Evolutionary conservation across 1,140 invertebrate genomes (phyloP).

Genomic region (Apis cerana): DNA sequence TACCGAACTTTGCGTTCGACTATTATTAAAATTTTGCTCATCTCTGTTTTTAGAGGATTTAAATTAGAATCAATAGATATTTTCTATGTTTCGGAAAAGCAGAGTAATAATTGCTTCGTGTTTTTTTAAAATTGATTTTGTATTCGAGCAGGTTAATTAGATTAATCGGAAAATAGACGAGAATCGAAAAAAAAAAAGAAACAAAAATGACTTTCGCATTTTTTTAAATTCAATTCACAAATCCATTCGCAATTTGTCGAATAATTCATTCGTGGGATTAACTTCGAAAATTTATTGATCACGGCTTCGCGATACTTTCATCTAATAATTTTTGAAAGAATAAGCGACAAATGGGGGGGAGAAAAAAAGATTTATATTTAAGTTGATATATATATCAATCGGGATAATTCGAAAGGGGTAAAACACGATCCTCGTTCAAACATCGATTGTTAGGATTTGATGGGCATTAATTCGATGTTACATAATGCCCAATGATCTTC

Average conservation of each 20-base stretch:
- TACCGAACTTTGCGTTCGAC: too few species aligned
- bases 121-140: too few species aligned
- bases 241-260: neutral
- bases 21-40: too few species aligned
- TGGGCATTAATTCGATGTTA: constrained; percentile 23
- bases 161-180: too few species aligned
- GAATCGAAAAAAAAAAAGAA: neutral
- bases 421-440: neutral
- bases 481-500: constrained; percentile 43
- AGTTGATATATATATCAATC: too few species aligned
- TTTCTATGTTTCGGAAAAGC: too few species aligned
- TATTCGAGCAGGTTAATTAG: too few species aligned
- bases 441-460: neutral
- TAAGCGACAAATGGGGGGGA: neutral
- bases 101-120: too few species aligned
- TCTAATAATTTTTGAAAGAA: neutral
- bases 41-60: too few species aligned
- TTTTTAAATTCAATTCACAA: neutral
- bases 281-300: constrained; percentile 22
- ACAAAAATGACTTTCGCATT: neutral
- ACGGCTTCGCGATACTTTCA: neutral
- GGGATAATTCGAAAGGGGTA: neutral
- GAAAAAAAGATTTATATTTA: too few species aligned
- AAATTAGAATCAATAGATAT: too few species aligned
- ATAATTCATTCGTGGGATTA: constrained; percentile 3